phyloP scores from a whole-genome alignment of 2,797 vertebrate genomes.

The Poecilia velifera region DNA sequence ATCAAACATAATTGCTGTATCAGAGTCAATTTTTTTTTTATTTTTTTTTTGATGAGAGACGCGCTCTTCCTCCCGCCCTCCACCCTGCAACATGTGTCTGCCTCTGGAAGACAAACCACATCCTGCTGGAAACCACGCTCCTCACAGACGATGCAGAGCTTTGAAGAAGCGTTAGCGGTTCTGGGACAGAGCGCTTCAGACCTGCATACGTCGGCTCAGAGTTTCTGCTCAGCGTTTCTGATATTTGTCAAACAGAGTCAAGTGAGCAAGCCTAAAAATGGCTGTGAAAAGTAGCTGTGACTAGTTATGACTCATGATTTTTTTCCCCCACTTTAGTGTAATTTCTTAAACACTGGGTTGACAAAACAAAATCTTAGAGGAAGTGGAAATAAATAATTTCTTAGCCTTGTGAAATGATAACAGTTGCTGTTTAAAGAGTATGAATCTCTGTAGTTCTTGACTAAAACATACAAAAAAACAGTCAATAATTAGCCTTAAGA shows the following conservation, averaged over 20 bases:
- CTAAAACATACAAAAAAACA: neutral
- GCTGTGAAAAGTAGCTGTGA: neutral
- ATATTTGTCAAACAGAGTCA: neutral
- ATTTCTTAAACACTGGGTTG: slow-evolving; percentile 1
- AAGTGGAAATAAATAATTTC: neutral
- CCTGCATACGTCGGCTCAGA: neutral
- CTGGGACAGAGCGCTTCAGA: slow-evolving; percentile 5
- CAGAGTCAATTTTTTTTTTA: neutral
- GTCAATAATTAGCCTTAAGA: neutral
- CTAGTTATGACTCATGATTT: neutral
- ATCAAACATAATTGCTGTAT: neutral
- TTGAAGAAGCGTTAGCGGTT: slow-evolving; percentile 16
- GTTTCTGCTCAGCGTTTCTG: slow-evolving; percentile 3
- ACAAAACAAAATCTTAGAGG: slow-evolving; percentile 7
- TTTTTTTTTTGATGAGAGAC: neutral
- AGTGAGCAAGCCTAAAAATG: neutral
- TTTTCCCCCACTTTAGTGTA: neutral
- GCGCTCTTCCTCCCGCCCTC: slow-evolving; percentile 9
- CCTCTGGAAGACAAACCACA: slow-evolving; percentile 53
- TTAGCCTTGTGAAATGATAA: neutral
- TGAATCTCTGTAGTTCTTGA: neutral
- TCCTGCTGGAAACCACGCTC: slow-evolving; percentile 62
- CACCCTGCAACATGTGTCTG: neutral
- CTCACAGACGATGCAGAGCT: slow-evolving; percentile 35
- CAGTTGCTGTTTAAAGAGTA: neutral